Base-by-base conservation (phyloP, 2,888 invertebrate genomes). In the Ecdyonurus torrentis region DNA sequence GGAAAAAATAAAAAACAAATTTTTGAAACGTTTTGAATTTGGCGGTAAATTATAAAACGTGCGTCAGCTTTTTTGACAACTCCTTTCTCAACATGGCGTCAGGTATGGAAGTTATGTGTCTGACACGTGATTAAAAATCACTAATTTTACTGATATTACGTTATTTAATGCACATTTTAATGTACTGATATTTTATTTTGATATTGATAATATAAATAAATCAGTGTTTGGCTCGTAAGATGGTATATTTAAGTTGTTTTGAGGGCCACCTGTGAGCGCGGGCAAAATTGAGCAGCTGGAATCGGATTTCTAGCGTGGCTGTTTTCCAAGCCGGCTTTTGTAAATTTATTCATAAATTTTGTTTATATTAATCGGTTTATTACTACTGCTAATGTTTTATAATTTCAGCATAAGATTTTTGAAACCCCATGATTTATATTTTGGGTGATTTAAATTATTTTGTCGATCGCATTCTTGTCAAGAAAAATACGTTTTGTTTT, bases 1-100 rank as follows among this genome's bases (percentile, higher is more conserved):
- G n/a, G n/a, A n/a, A n/a, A n/a, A n/a, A n/a, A n/a, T n/a, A n/a
- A n/a, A n/a, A n/a, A n/a, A n/a, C n/a, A n/a, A n/a, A n/a, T n/a
- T n/a, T n/a, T n/a, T n/a, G n/a, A n/a, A n/a, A n/a, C n/a, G n/a
- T 37, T 37, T 37, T 15, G 15, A 37, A 37, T 37, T 37, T 37
- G 15, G 37, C 37, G 37, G 7, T 10, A 37, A 37, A 10, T 37
- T 37, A 10, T 37, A 37, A 37, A 10, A 37, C 37, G 37, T 10
- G 5, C 37, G 37, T 37, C 37, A 37, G 5, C 15, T 37, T 5
- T 37, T 15, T 37, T 15, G 37, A 37, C 37, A 37, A 37, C 37
- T 37, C 37, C 37, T 55, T 55, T 22, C 55, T 55, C 55, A 55
- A 55, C 22, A 55, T 55, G 55, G 55, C 55, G 55, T 55, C 55